These are phyloP conservation scores for Ectropis grisescens DNA, from an alignment of 1,140 invertebrate species.

Conservation along the genomic window DNA sequence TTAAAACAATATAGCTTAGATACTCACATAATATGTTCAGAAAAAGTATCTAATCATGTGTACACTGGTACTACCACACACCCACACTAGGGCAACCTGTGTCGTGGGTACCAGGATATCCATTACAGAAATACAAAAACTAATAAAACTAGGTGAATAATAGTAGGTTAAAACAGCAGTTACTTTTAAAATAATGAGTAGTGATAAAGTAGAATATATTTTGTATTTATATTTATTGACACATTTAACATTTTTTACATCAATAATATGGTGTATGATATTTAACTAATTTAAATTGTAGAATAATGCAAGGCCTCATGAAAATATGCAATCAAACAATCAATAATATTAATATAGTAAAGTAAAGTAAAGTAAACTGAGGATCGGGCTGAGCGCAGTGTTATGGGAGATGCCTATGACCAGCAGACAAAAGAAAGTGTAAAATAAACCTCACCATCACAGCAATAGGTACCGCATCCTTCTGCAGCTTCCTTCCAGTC, in stretches of 20 bases:
- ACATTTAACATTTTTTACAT: neutral
- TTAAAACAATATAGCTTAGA: too few species aligned
- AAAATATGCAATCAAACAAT: too few species aligned
- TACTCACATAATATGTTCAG: too few species aligned
- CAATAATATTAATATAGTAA: neutral
- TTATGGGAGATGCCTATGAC: neutral
- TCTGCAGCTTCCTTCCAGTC: constrained; percentile 27
- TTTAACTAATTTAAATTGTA: too few species aligned
- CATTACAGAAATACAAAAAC: neutral
- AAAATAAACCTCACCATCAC: constrained; percentile 13
- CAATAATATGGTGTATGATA: neutral
- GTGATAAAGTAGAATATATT: neutral
- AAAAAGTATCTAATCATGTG: too few species aligned
- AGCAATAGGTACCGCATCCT: constrained; percentile 29
- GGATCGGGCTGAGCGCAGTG: neutral
- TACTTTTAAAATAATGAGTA: too few species aligned
- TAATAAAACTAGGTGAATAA: too few species aligned
- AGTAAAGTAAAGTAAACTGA: neutral
- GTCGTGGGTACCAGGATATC: neutral
- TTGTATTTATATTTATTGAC: neutral
- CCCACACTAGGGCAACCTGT: too few species aligned
- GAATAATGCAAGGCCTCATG: too few species aligned
- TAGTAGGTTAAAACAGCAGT: too few species aligned
- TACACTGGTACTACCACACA: too few species aligned
- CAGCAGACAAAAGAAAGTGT: constrained; percentile 1